phyloP scores from a whole-genome alignment of 1,140 invertebrate species.

The Araneus ventricosus region DNA sequence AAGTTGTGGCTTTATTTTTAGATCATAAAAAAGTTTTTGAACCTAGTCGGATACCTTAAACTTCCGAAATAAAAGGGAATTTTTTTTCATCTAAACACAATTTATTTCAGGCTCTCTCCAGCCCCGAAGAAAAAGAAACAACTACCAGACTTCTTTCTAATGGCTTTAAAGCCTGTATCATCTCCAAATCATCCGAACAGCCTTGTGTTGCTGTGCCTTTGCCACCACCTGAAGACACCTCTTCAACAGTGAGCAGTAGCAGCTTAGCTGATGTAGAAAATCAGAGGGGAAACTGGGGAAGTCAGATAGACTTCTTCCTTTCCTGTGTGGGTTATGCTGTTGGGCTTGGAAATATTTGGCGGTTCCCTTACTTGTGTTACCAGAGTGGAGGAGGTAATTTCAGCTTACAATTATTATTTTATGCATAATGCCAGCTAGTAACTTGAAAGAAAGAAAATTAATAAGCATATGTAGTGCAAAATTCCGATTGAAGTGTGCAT shows the following conservation, averaged over 20 bases:
- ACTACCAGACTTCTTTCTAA: neutral
- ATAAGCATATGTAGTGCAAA: neutral
- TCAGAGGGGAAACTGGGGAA: slow-evolving; percentile 87
- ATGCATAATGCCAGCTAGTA: neutral
- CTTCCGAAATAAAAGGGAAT: too few relatives aligned
- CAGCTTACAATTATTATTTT: neutral
- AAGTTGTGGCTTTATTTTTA: too few relatives aligned
- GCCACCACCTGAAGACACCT: slow-evolving; percentile 69
- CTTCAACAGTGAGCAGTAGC: slow-evolving; percentile 52
- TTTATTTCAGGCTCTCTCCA: neutral
- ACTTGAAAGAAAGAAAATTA: neutral
- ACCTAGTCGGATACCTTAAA: too few relatives aligned
- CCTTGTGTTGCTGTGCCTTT: slow-evolving; percentile 60
- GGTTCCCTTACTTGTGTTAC: slow-evolving; percentile 88
- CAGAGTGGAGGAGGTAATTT: slow-evolving; percentile 86
- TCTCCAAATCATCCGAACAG: neutral
- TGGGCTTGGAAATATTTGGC: slow-evolving; percentile 88
- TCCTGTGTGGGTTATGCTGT: slow-evolving; percentile 89
- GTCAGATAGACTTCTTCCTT: slow-evolving; percentile 91
- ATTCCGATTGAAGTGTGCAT: too few relatives aligned
- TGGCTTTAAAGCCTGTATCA: neutral
- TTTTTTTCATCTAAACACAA: too few relatives aligned
- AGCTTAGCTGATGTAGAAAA: neutral
- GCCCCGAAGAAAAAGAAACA: neutral
- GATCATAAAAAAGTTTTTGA: too few relatives aligned